Conservation (phyloP, 2,797 vertebrate genomes). For the Rhincodon typus region DNA sequence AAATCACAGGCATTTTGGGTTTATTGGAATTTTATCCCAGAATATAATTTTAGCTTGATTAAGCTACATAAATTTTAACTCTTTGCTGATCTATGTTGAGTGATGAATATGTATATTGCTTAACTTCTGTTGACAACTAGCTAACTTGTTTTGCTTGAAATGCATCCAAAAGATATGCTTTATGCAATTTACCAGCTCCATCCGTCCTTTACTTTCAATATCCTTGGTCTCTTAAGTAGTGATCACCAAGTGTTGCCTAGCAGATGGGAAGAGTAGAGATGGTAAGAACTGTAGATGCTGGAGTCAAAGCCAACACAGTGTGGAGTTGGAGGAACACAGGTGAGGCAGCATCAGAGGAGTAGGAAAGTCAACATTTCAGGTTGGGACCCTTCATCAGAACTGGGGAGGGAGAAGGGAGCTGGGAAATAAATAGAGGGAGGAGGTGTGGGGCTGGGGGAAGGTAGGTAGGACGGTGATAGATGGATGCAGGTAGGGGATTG, state of each 20-base stretch:
- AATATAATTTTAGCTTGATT: slow-evolving; percentile 7
- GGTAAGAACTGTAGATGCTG: no score
- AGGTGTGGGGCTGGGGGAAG: no score
- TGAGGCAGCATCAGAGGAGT: no score
- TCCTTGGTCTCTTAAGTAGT: neutral
- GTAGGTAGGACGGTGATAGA: no score
- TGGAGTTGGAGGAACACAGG: no score
- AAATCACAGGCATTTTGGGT: slow-evolving; percentile 24
- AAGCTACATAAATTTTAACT: neutral
- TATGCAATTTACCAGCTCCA: neutral
- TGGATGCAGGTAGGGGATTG: no score
- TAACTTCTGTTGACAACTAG: neutral
- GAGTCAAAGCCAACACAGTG: no score
- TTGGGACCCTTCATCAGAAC: no score
- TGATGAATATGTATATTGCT: neutral
- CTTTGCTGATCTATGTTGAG: neutral
- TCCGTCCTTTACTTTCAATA: neutral
- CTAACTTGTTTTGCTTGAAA: neutral
- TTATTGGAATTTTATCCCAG: slow-evolving; percentile 29
- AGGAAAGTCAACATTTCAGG: no score
- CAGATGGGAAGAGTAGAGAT: neutral
- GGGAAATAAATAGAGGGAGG: no score
- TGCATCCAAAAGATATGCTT: neutral
- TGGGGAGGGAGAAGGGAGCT: no score
- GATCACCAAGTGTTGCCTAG: neutral